phyloP scores from a whole-genome alignment of 2,797 vertebrate species.

The Neosilurus mollespiculum region DNA sequence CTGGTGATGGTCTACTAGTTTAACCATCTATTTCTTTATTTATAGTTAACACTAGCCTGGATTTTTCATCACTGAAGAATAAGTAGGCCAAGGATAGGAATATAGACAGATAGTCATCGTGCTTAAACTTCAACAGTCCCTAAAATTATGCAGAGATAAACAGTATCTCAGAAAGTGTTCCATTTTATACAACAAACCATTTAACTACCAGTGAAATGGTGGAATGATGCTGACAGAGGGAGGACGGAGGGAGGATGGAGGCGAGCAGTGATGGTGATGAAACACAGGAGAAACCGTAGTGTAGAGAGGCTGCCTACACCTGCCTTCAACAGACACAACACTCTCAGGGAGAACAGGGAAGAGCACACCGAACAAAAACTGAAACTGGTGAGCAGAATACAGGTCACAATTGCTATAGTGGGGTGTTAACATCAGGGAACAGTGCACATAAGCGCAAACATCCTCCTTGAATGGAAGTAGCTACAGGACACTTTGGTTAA shows the following conservation, averaged over 20 bases:
- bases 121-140: not conserved
- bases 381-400: not conserved
- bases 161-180: not conserved
- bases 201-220: not conserved
- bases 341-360: conserved; percentile 28
- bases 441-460: not conserved
- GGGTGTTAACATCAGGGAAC: not conserved
- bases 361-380: not conserved
- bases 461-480: not conserved
- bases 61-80: not conserved
- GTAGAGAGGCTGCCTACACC: conserved; percentile 29
- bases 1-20: not conserved
- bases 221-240: not conserved
- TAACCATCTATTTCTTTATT: not conserved
- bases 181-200: not conserved
- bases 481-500: not conserved
- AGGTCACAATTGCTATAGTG: conserved; percentile 4
- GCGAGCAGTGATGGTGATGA: conserved; percentile 43
- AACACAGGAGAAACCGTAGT: conserved; percentile 41
- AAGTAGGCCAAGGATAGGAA: not conserved
- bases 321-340: conserved; percentile 20
- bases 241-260: not conserved
- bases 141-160: conserved; percentile 26
- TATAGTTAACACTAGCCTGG: not conserved
- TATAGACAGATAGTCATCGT: not conserved